Conservation (phyloP, 30 jellyfish, hydroid and myxozoan genomes). For the Hydra vulgaris region DNA sequence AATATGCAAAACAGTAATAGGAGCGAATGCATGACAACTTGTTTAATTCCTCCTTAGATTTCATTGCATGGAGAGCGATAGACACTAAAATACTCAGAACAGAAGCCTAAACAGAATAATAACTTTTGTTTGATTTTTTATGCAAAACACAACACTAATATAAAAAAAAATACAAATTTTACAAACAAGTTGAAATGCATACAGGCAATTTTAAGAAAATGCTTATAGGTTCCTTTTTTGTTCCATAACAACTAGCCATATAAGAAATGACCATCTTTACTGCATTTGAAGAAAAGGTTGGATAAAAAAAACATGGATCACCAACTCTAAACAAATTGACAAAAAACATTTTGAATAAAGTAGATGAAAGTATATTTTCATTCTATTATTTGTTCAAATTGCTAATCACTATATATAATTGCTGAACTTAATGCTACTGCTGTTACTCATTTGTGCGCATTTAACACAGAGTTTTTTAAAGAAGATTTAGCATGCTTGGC, state of each 20-base stretch:
- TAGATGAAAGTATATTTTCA: background rate
- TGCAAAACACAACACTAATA: background rate
- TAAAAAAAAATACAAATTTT: background rate
- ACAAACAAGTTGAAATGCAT: background rate
- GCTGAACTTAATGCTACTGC: too few relatives aligned
- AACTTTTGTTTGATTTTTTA: background rate
- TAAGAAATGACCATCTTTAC: background rate
- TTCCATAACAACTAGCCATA: slow-evolving; percentile 3
- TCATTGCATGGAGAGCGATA: background rate
- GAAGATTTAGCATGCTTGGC: too few relatives aligned
- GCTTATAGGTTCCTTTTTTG: background rate
- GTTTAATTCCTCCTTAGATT: background rate
- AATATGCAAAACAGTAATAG: background rate
- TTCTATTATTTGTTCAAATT: too few relatives aligned
- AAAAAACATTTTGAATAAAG: background rate
- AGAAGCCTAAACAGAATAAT: background rate
- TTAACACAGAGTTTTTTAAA: too few relatives aligned
- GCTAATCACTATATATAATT: too few relatives aligned
- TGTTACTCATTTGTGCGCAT: too few relatives aligned
- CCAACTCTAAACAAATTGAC: background rate
- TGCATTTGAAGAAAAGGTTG: background rate
- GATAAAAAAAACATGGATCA: background rate
- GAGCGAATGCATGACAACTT: background rate
- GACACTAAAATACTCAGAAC: background rate
- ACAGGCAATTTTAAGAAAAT: background rate